Evolutionary conservation across 2,888 invertebrate species (phyloP).

Genomic region (Aspidiotus destructor): DNA sequence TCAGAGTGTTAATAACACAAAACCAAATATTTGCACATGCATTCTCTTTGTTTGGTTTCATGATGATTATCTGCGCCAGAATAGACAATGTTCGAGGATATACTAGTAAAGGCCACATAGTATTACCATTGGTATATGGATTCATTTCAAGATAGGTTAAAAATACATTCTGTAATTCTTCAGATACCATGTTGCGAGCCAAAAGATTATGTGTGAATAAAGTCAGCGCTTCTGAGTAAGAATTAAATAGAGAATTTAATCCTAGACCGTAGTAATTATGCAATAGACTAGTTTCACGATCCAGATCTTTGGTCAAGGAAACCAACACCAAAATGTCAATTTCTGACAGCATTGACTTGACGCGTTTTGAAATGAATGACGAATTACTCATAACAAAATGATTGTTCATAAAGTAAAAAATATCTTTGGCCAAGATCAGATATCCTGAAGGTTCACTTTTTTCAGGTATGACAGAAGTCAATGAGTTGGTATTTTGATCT

Average conservation of each 20-base stretch:
- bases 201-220: slow-evolving; percentile 67
- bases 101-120: slow-evolving; percentile 66
- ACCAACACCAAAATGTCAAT: slow-evolving; percentile 82
- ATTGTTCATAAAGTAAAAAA: slow-evolving; percentile 74
- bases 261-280: slow-evolving; percentile 20
- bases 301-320: slow-evolving; percentile 79
- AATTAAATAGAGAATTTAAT: slow-evolving; percentile 41
- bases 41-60: slow-evolving; percentile 77
- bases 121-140: slow-evolving; percentile 49
- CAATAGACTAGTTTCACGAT: slow-evolving; percentile 42
- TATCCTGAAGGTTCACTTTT: slow-evolving; percentile 73
- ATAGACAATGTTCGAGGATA: slow-evolving; percentile 67
- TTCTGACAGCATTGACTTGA: slow-evolving; percentile 64
- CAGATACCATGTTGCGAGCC: slow-evolving; percentile 58
- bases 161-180: slow-evolving; percentile 59
- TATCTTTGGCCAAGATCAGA: slow-evolving; percentile 73
- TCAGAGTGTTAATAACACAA: slow-evolving; percentile 75
- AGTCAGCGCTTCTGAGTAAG: slow-evolving; percentile 67
- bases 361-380: slow-evolving; percentile 56
- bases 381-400: slow-evolving; percentile 64
- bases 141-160: slow-evolving; percentile 63
- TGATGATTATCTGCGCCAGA: slow-evolving; percentile 62
- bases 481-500: slow-evolving; percentile 36
- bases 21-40: slow-evolving; percentile 88
- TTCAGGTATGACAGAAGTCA: slow-evolving; percentile 57